These are phyloP conservation scores for Zaprionus bogoriensis DNA, from an alignment of 2,888 invertebrate genomes.

Conservation along the genomic window DNA sequence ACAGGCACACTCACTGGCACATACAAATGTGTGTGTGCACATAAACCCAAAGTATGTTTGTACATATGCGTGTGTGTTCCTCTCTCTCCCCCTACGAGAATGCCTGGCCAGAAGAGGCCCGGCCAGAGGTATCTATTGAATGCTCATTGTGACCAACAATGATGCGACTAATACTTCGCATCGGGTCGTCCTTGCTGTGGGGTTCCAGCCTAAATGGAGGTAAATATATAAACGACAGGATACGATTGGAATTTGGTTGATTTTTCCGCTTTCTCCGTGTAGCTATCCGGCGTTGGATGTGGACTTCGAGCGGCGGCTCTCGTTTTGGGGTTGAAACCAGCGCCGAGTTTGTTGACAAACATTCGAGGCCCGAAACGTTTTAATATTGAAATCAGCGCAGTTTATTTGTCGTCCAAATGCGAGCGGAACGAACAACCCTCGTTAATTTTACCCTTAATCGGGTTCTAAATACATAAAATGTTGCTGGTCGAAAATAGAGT, in stretches of 20 bases:
- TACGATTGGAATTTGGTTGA: slow-evolving; percentile 60
- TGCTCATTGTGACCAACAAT: slow-evolving; percentile 75
- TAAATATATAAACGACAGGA: slow-evolving; percentile 72
- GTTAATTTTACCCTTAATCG: background rate
- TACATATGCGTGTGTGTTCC: slow-evolving; percentile 5
- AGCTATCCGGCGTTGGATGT: slow-evolving; percentile 34
- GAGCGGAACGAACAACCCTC: background rate
- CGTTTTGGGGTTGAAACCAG: slow-evolving; percentile 5
- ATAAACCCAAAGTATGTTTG: slow-evolving; percentile 4
- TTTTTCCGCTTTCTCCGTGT: slow-evolving; percentile 50
- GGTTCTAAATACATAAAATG: background rate
- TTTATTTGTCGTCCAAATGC: background rate
- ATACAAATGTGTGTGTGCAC: background rate
- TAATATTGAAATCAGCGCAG: slow-evolving; percentile 1
- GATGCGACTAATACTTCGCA: slow-evolving; percentile 69
- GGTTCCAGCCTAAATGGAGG: slow-evolving; percentile 28
- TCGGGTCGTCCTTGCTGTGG: slow-evolving; percentile 38
- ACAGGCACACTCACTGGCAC: background rate
- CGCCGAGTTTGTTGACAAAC: slow-evolving; percentile 31
- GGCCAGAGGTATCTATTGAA: slow-evolving; percentile 55
- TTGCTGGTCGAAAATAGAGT: too few species aligned
- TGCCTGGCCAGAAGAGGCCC: slow-evolving; percentile 28
- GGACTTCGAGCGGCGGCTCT: background rate
- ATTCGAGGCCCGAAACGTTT: slow-evolving; percentile 32
- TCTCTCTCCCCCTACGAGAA: background rate